Evolutionary conservation across 2,113 vertebrate genomes (phyloP).

Genomic region (Oncorhynchus clarkii): DNA sequence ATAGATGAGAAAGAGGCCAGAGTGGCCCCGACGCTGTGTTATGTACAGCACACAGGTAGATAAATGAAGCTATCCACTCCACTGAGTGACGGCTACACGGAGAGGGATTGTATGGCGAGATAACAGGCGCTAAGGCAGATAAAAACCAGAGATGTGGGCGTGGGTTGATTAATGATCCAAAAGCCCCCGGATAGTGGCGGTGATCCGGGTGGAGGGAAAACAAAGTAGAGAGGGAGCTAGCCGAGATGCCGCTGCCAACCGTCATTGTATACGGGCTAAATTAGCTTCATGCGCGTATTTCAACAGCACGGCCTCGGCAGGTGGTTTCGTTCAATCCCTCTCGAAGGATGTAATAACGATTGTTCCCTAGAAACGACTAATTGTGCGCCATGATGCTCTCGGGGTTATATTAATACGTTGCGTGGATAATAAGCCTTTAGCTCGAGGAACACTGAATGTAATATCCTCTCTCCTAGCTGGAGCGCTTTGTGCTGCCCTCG

Average conservation of each 20-base stretch:
- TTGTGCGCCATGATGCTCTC: not conserved
- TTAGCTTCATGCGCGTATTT: not conserved
- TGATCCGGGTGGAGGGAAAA: conserved; percentile 16
- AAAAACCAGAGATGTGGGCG: conserved; percentile 11
- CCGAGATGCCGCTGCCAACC: not conserved
- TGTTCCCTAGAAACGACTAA: conserved; percentile 1
- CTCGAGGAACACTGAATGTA: not conserved
- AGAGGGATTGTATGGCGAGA: conserved; percentile 6
- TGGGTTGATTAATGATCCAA: conserved; percentile 38
- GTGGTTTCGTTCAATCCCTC: conserved; percentile 48
- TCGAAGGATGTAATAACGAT: conserved; percentile 43
- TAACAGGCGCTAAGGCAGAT: conserved; percentile 9
- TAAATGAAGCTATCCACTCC: conserved; percentile 29
- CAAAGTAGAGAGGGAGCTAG: not conserved
- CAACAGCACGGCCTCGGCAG: not conserved
- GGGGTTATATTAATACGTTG: not conserved
- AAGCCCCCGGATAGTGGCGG: not conserved
- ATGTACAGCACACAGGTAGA: conserved; percentile 6
- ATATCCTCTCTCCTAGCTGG: conserved; percentile 33
- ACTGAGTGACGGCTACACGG: conserved; percentile 31
- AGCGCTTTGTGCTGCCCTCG: conserved; percentile 45
- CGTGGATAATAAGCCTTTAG: not conserved
- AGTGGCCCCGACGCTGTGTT: conserved; percentile 1
- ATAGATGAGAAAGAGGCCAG: conserved; percentile 45
- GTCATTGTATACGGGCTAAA: conserved; percentile 13